Evolutionary conservation across 2,113 vertebrate species (phyloP).

Genomic region (Gymnarchus niloticus): DNA sequence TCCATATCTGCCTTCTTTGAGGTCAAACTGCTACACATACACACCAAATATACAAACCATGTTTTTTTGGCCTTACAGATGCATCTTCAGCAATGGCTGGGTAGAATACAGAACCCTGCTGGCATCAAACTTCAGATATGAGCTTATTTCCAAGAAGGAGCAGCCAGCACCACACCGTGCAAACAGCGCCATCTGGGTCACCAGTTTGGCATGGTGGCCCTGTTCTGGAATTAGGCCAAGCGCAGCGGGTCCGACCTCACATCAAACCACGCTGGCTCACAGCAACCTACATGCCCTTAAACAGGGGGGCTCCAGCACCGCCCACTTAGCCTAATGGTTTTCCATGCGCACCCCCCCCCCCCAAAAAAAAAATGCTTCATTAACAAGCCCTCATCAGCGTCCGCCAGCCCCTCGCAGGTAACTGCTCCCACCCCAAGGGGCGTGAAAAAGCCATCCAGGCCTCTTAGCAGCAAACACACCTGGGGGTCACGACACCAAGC

Average conservation of each 20-base stretch:
- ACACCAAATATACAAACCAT: neutral
- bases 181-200: neutral
- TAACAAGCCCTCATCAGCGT: slow-evolving; percentile 11
- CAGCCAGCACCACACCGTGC: neutral
- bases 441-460: slow-evolving; percentile 6
- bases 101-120: no score
- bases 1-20: neutral
- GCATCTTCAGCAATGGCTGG: no score
- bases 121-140: no score
- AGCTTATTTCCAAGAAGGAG: neutral
- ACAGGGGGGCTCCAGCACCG: neutral
- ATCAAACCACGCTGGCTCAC: neutral
- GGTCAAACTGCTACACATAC: no score
- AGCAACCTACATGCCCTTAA: neutral
- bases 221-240: neutral
- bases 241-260: neutral
- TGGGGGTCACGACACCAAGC: neutral
- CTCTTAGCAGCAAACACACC: neutral
- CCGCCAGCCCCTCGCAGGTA: neutral
- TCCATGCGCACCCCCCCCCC: neutral
- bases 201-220: neutral
- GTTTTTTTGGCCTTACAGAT: neutral
- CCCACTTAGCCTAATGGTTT: neutral
- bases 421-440: neutral
- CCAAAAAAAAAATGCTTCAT: neutral